Base-by-base conservation (phyloP, 2,113 vertebrate species). In the Dolichallabes microphthalmus region DNA sequence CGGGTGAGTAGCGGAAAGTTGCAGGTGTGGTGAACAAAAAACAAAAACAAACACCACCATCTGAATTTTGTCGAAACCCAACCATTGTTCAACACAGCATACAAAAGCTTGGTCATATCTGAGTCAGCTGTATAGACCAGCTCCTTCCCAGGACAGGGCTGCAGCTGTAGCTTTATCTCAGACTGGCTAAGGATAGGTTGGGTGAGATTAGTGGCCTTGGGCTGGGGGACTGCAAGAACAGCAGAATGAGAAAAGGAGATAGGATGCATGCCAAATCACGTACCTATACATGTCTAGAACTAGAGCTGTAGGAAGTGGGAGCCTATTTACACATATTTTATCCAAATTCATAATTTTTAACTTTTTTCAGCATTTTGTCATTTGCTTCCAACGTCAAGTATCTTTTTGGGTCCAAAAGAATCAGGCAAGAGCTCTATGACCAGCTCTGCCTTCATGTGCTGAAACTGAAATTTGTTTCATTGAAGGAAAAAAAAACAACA, bases 191-290 rank as follows among this genome's bases (percentile, higher is more conserved):
- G 58, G 66, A 85, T 77, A 85, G 79, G 85, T 85, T 30, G 22
- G 25, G 35, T 63, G 69, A 73, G 80, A 83, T 87, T 87, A 74
- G 78, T 69, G 87, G 81, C 88, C 88, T 85, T 89, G 89, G 77
- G 74, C 71, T 82, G 55, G 68, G 80, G 82, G 82, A 87, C 86
- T 55, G 78, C 32, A 85, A 82, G n/a, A 79, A 68, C 10, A 81
- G 68, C 64, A 87, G 79, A 71, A 75, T 15, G 22, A 88, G 80
- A 88, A 1, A 68, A 68, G 60, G 30, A 89, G 89, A 89, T 88
- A 89, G 89, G 81, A 45, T 50, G 63, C n/a, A 69, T 17, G 55
- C 71, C 79, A 88, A 69, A 15, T 82, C 68, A 83, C 32, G 58
- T 85, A 61, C 69, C 68, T 61, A 60, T 63, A 60, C 61, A 64